phyloP scores from a whole-genome alignment of 2,797 vertebrate genomes.

The Meriones psammophilus region DNA sequence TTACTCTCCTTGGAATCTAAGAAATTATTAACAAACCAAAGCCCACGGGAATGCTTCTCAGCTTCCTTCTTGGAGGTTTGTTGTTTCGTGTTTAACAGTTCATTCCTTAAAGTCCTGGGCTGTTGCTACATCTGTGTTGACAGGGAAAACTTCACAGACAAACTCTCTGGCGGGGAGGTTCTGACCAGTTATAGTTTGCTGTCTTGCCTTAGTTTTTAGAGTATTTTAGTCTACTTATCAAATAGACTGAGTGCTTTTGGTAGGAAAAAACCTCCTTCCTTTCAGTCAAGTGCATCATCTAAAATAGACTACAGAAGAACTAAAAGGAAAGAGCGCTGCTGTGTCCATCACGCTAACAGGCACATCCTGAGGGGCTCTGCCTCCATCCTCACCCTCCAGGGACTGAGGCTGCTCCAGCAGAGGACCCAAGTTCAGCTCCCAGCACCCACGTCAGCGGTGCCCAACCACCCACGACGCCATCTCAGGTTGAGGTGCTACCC shows the following conservation, averaged over 20 bases:
- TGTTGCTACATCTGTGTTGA: not conserved
- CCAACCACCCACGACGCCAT: too few species aligned
- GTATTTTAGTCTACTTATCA: not conserved
- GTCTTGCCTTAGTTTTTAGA: constrained; percentile 18
- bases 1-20: not conserved
- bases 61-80: not conserved
- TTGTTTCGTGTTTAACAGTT: not conserved
- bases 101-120: not conserved
- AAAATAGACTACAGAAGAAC: constrained; percentile 9
- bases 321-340: constrained; percentile 14
- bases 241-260: constrained; percentile 18
- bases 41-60: not conserved
- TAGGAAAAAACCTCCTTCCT: constrained; percentile 27
- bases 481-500: not conserved
- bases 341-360: not conserved
- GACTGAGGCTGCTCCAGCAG: not conserved
- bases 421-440: not conserved
- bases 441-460: too few species aligned
- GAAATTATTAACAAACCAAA: constrained; percentile 19
- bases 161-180: not conserved
- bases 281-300: constrained; percentile 40
- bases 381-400: not conserved
- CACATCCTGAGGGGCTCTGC: too few species aligned
- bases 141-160: constrained; percentile 1
- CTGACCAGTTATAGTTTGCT: constrained; percentile 27